These are phyloP conservation scores for Elysia chlorotica DNA, from an alignment of 1,140 invertebrate genomes.

Conservation along the genomic window DNA sequence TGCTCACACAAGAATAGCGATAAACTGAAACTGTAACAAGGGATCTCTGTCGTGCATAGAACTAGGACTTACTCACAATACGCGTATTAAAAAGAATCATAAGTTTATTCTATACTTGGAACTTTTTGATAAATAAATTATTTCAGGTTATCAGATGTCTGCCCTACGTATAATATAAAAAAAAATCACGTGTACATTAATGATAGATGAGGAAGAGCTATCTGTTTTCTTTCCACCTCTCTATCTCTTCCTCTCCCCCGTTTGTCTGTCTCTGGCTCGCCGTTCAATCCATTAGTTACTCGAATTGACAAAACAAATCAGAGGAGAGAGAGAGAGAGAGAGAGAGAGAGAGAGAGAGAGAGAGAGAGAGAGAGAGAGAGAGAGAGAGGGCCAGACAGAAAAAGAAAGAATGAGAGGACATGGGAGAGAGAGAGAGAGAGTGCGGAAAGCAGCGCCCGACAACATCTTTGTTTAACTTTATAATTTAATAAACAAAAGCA, in stretches of 20 bases:
- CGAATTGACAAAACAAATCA: neutral
- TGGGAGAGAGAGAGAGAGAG: neutral
- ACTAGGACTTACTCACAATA: neutral
- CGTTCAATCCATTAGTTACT: neutral
- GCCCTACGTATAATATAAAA: neutral
- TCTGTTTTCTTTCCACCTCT: too few species aligned
- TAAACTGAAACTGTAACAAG: neutral
- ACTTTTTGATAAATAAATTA: too few species aligned
- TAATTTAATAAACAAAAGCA: neutral
- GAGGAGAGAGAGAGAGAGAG: slow-evolving; percentile 10
- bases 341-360: neutral
- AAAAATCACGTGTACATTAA: neutral
- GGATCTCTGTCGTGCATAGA: neutral
- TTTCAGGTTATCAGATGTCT: neutral
- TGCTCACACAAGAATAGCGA: neutral
- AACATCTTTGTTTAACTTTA: neutral
- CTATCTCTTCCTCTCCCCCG: too few species aligned
- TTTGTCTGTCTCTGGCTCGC: too few species aligned
- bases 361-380: slow-evolving; percentile 11
- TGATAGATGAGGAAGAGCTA: neutral
- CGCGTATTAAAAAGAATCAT: too few species aligned
- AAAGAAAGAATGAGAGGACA: neutral
- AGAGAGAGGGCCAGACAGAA: neutral
- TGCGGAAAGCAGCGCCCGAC: neutral
- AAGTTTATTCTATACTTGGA: too few species aligned